Percentiles rank a stretch among this genome's conserved stretches.
Evolutionary conservation across 2,113 vertebrate species (phyloP).

Genomic region (Dipodomys ordii): DNA sequence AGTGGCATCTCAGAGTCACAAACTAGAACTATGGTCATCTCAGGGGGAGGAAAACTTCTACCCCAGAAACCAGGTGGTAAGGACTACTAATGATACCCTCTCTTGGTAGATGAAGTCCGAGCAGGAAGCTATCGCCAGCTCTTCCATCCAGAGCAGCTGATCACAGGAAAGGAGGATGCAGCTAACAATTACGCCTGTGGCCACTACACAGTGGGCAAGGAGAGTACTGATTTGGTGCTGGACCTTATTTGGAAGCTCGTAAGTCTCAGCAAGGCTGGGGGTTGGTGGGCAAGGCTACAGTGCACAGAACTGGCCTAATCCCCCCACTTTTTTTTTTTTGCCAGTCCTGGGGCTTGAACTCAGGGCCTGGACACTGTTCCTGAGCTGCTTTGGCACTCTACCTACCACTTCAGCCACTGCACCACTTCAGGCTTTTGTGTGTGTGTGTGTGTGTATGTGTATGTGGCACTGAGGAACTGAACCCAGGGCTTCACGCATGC

Average conservation of each 20-base stretch:
- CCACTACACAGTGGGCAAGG: conserved; percentile 91
- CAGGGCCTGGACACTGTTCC: no score
- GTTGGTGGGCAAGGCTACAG: background rate
- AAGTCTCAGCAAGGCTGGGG: background rate
- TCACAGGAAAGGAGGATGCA: no score
- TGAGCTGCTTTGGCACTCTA: no score
- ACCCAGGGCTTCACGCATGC: no score
- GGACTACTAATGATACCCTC: background rate
- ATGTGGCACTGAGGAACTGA: no score
- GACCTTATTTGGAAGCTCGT: conserved; percentile 91
- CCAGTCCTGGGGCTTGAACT: no score
- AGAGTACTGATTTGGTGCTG: conserved; percentile 89
- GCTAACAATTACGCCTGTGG: conserved; percentile 91
- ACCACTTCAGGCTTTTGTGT: no score
- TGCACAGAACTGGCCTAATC: no score
- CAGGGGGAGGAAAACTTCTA: background rate
- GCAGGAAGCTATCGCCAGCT: conserved; percentile 87
- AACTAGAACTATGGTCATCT: background rate
- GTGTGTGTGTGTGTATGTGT: no score
- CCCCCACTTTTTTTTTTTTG: no score
- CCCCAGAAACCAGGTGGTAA: background rate
- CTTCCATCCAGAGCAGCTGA: conserved; percentile 90
- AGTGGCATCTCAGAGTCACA: background rate
- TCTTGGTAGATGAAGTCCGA: conserved; percentile 87
- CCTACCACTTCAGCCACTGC: no score